Conservation (phyloP, 2,113 vertebrate genomes). For the Cichladusa arquata region DNA sequence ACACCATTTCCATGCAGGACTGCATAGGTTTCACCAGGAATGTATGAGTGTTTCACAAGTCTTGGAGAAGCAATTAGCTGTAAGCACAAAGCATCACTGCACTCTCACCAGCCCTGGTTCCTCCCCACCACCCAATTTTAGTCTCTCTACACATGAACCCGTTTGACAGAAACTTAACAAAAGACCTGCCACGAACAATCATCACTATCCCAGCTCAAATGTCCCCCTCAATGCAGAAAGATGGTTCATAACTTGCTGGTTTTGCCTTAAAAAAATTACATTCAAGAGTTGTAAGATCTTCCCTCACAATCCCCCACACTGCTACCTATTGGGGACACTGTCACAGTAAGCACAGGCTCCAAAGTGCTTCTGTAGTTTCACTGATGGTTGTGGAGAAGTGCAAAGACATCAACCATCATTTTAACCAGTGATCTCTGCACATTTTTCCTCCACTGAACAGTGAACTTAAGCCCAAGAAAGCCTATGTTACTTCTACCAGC, state of each 20-base stretch:
- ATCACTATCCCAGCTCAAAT: not conserved
- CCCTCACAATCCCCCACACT: not conserved
- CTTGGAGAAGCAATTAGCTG: not conserved
- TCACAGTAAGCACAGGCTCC: not conserved
- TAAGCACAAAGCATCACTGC: not conserved
- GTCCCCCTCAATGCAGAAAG: not conserved
- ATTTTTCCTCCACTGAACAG: not conserved
- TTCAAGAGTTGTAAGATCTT: not conserved
- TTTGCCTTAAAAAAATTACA: not conserved
- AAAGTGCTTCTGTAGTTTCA: not conserved
- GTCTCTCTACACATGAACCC: not conserved
- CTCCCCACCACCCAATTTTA: not conserved
- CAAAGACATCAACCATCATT: not conserved
- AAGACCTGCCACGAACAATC: not conserved
- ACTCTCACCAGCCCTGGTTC: not conserved
- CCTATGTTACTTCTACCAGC: not conserved
- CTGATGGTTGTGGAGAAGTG: accelerated
- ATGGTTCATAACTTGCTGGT: not conserved
- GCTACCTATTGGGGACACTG: not conserved
- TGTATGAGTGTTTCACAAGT: accelerated
- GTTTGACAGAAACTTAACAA: not conserved
- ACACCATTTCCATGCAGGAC: not conserved
- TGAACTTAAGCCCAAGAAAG: not conserved
- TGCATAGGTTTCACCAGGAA: not conserved
- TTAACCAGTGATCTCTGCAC: not conserved